A percentile compares a stretch with the other conserved stretches of the same genome.
Conservation (phyloP, 2,888 invertebrate genomes). For the Polyommatus icarus region DNA sequence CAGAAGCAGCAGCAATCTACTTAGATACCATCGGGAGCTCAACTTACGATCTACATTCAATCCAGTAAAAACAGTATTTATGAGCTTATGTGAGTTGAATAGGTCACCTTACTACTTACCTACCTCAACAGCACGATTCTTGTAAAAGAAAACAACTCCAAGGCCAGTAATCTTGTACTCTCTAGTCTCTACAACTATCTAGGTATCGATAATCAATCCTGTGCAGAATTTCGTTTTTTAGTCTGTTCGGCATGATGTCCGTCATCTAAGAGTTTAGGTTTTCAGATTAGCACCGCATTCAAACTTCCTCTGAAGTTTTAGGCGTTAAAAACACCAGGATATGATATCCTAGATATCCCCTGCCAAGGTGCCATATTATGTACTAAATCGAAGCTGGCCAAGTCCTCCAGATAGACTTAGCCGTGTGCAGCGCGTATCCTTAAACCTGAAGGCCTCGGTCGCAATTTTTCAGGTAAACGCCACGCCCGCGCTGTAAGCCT, state of each 20-base stretch:
- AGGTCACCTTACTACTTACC: too few relatives aligned
- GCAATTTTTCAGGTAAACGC: conserved; percentile 37
- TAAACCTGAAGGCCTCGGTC: conserved; percentile 11
- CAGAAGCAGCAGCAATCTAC: too few relatives aligned
- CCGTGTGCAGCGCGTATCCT: not conserved
- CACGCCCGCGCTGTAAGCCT: conserved; percentile 54
- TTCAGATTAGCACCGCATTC: not conserved
- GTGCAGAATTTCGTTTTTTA: too few relatives aligned
- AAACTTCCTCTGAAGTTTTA: not conserved
- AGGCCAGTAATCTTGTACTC: not conserved
- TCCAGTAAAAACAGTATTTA: too few relatives aligned
- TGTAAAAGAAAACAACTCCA: not conserved
- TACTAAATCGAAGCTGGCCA: not conserved
- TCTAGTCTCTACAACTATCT: too few relatives aligned
- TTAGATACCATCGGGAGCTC: too few relatives aligned
- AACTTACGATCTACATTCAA: too few relatives aligned
- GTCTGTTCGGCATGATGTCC: not conserved
- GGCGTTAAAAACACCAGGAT: not conserved
- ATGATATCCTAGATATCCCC: not conserved
- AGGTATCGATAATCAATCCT: too few relatives aligned
- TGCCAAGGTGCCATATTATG: not conserved
- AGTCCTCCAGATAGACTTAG: not conserved
- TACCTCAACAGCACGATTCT: not conserved
- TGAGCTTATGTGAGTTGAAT: too few relatives aligned
- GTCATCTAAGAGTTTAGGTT: not conserved